Base-by-base conservation (phyloP, 2,113 vertebrate species). In the Misgurnus mizolepis region DNA sequence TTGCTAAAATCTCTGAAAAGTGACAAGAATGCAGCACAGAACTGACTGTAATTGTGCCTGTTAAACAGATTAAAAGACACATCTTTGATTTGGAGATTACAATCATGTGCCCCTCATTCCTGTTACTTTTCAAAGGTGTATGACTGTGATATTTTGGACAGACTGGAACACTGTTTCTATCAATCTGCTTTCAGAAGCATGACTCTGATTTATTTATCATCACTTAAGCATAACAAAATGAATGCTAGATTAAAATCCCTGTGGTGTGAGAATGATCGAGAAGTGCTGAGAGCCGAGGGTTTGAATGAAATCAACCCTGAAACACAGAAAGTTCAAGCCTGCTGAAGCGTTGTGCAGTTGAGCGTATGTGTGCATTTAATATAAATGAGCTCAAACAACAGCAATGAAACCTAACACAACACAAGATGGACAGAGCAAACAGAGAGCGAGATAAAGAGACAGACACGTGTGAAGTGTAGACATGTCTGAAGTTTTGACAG, bases 401-500 rank as follows among this genome's bases (percentile, higher is more conserved):
- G 55, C 10, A 3, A 56, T 18, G 27, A 34, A 34, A 34, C 22
- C 22, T 22, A 22, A 22, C 27, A 34, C 27, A 34, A 34, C 43
- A 27, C 22, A 45, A 7, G 39, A 85, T 83, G 78, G 78, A 72
- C 65, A 82, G 67, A 71, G 72, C 6, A 67, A n/a, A 50, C 65
- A 79, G 10, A 7, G 66, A 58, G 62, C 67, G 65, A 78, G 60
- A 58, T 22, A 17, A 18, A 11, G 7, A 15, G 27, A 74, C 56
- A 70, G 12, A 66, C 15, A 82, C 76, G 84, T 56, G 55, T 56
- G 55, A 56, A n/a, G 55, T 14, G 17, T 86, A 80, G 86, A 74
- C 68, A 93, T 94, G 92, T 84, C 91, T 68, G 78, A 91, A 47
- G 88, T 85, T 39, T 89, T 92, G 43, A 90, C 90, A 18, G 83